Conservation (phyloP, 2,797 vertebrate genomes). For the Coluber constrictor region DNA sequence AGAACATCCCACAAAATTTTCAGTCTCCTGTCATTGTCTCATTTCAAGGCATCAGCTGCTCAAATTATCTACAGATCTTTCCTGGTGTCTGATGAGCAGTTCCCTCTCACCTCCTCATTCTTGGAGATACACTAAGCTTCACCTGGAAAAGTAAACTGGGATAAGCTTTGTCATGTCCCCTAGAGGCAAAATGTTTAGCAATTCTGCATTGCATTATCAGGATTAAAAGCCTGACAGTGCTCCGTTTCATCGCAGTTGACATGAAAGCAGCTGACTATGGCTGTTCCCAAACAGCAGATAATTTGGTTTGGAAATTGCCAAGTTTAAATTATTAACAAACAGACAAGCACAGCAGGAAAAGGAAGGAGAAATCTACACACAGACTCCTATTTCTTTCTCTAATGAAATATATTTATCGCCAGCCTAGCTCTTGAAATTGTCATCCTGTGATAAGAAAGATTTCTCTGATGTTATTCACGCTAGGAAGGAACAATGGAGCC, state of each 20-base stretch:
- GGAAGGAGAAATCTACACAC: not conserved
- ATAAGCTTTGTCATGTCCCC: not conserved
- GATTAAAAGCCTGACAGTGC: slow-evolving; percentile 18
- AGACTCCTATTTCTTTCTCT: not conserved
- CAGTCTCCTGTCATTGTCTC: not conserved
- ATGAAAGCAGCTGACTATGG: not conserved
- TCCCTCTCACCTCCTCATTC: not conserved
- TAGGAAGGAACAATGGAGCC: slow-evolving; percentile 36
- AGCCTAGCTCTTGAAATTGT: slow-evolving; percentile 41
- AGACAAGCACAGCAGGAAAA: slow-evolving; percentile 38
- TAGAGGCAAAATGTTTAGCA: not conserved
- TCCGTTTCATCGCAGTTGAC: slow-evolving; percentile 3
- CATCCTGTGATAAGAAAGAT: slow-evolving; percentile 40
- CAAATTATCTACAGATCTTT: not conserved
- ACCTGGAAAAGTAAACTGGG: not conserved
- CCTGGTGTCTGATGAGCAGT: not conserved
- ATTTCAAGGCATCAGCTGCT: not conserved
- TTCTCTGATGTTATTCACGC: slow-evolving; percentile 53
- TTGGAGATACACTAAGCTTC: not conserved
- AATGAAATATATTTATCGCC: slow-evolving; percentile 41
- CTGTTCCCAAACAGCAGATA: slow-evolving; percentile 26
- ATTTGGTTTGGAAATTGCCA: slow-evolving; percentile 53
- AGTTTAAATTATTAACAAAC: slow-evolving; percentile 58
- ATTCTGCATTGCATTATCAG: slow-evolving; percentile 1
- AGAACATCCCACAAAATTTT: not conserved